phyloP scores from a whole-genome alignment of 2,888 invertebrate genomes.

The Barypeithes pellucidus region DNA sequence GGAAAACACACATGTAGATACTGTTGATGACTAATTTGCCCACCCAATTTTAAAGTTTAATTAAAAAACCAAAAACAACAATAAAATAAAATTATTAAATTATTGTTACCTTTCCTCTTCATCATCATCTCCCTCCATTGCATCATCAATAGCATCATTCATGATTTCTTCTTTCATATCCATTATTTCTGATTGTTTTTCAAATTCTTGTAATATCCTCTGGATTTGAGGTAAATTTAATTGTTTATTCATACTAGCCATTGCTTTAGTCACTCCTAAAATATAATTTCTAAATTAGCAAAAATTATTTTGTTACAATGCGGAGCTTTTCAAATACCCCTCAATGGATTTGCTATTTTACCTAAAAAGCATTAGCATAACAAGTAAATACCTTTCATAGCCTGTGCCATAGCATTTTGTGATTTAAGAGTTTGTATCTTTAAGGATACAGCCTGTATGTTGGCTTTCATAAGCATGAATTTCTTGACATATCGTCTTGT shows the following conservation, averaged over 20 bases:
- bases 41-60: no score
- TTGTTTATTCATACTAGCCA: slow-evolving; percentile 98
- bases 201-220: slow-evolving; percentile 97
- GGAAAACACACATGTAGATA: no score
- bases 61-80: no score
- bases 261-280: slow-evolving; percentile 91
- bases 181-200: slow-evolving; percentile 99
- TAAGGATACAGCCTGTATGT: slow-evolving; percentile 97
- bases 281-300: neutral
- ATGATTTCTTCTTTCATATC: slow-evolving; percentile 99
- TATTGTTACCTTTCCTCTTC: slow-evolving; percentile 91
- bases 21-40: no score
- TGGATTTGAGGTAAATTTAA: slow-evolving; percentile 99
- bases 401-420: slow-evolving; percentile 99
- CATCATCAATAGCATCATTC: slow-evolving; percentile 99
- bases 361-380: no score
- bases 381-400: slow-evolving; percentile 84
- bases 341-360: no score
- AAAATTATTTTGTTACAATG: no score
- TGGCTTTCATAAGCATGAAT: slow-evolving; percentile 99
- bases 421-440: slow-evolving; percentile 98
- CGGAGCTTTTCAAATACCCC: no score
- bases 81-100: neutral
- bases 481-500: slow-evolving; percentile 97
- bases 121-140: slow-evolving; percentile 98